These are phyloP conservation scores for Characodon lateralis DNA, from an alignment of 2,797 vertebrate species.

Conservation along the genomic window DNA sequence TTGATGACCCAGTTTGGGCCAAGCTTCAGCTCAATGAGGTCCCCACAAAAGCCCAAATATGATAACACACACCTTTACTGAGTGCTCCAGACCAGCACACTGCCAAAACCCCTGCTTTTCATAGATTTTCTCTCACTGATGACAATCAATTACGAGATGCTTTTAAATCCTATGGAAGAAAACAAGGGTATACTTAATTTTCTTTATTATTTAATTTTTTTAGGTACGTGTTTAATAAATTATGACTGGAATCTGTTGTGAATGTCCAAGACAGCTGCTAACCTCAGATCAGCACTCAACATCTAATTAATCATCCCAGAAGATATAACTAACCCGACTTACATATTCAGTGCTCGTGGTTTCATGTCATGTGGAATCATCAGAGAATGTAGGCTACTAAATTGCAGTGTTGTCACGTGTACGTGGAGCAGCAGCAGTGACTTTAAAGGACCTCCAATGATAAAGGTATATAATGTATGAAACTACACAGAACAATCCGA, in stretches of 20 bases:
- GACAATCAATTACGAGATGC: background rate
- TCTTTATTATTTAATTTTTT: background rate
- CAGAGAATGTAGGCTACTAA: conserved; percentile 1
- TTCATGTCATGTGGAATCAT: conserved; percentile 10
- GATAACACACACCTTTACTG: too few species aligned
- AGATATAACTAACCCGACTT: background rate
- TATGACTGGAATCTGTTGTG: too few species aligned
- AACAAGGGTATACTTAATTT: background rate
- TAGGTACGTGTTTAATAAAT: too few species aligned
- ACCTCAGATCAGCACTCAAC: conserved; percentile 1
- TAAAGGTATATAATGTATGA: background rate
- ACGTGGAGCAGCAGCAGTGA: background rate
- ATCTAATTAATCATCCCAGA: background rate
- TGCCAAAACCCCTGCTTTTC: too few species aligned
- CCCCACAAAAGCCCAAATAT: too few species aligned
- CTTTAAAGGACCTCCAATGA: background rate
- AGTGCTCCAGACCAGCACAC: too few species aligned
- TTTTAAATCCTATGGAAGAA: background rate
- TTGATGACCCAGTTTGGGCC: too few species aligned
- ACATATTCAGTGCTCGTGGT: background rate
- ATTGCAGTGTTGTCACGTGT: background rate
- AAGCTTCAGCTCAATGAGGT: too few species aligned
- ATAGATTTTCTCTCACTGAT: too few species aligned
- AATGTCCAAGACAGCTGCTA: conserved; percentile 5
- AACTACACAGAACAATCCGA: background rate